Base-by-base conservation (phyloP, 1,140 invertebrate species). In the Ceratosolen solmsi region DNA sequence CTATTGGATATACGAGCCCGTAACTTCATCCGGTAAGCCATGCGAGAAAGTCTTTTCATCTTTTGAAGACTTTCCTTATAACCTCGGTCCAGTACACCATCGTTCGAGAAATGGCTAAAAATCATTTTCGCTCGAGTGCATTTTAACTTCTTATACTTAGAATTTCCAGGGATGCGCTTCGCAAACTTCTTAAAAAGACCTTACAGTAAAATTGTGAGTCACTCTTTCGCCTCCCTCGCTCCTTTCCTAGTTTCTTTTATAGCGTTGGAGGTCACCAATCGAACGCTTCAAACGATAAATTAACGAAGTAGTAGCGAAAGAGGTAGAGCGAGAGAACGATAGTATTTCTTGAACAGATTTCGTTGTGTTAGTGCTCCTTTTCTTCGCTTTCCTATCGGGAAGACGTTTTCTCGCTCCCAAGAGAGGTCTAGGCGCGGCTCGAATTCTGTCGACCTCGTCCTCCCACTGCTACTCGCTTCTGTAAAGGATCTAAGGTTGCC, bases 401-500 rank as follows among this genome's bases (percentile, higher is more conserved):
- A 74, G 72, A 81, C 60, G 72, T 70, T 81, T 81, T 63, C 46
- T 75, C 72, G 38, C 70, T 76, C 80, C 74, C 72, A 2, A 8
- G 72, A 25, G 79, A 56, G 46, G 22, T 51, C 25, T n/a, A 38
- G 30, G 0, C 77, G n/a, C 33, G 30, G 58, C 13, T 25, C 25
- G 25, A 63, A 30, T 68, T 68, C 80, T 27, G 41, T 15, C 58
- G 70, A 41, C 36, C 46, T 54, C 51, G 25, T 9, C 49, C 82
- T 17, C 38, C 27, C 22, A 20, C 27, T 49, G 49, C 49, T 30
- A 1, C 41, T 25, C 17, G 25, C 46, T 38, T 75, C 22, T 41
- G 2, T 33, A 58, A n/a, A 54, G 83, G 84, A 87, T 86, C 84
- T 85, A 79, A 79, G 78, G 79, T 84, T 82, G 76, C 74, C 81